phyloP scores from a whole-genome alignment of 2,888 invertebrate species.

The Linnaemya vulpina region DNA sequence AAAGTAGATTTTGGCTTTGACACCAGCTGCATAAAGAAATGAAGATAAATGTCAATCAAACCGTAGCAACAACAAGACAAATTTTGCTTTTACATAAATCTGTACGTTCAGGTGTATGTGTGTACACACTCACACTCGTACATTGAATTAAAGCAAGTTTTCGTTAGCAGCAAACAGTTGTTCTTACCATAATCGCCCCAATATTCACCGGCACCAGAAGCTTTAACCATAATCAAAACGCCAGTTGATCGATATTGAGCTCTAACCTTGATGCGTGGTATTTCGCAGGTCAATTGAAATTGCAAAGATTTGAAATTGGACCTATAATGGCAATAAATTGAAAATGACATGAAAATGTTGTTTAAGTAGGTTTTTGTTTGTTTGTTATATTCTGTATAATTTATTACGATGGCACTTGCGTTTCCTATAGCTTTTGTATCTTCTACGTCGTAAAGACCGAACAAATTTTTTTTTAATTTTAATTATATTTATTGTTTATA shows the following conservation, averaged over 20 bases:
- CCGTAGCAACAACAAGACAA: neutral
- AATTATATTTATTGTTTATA: too few relatives aligned
- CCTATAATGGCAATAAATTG: constrained; percentile 82
- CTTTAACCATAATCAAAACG: constrained; percentile 90
- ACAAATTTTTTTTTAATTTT: neutral
- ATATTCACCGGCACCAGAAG: constrained; percentile 93
- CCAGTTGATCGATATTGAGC: constrained; percentile 93
- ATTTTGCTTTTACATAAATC: neutral
- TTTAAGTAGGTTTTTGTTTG: neutral
- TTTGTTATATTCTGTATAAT: neutral
- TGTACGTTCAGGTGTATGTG: neutral
- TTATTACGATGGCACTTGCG: neutral
- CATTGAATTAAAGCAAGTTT: constrained; percentile 10
- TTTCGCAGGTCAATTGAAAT: constrained; percentile 91
- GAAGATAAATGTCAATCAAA: neutral
- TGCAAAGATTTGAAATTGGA: constrained; percentile 91
- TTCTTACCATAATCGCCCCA: constrained; percentile 93
- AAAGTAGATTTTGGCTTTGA: constrained; percentile 92
- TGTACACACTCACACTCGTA: neutral
- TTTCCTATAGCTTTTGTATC: neutral
- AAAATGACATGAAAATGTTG: constrained; percentile 23
- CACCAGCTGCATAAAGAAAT: constrained; percentile 86
- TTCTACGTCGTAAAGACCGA: neutral
- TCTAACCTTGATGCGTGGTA: constrained; percentile 90
- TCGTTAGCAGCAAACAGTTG: neutral